These are phyloP conservation scores for Catharus fuscescens DNA, from an alignment of 2,113 vertebrate species.

Conservation along the genomic window DNA sequence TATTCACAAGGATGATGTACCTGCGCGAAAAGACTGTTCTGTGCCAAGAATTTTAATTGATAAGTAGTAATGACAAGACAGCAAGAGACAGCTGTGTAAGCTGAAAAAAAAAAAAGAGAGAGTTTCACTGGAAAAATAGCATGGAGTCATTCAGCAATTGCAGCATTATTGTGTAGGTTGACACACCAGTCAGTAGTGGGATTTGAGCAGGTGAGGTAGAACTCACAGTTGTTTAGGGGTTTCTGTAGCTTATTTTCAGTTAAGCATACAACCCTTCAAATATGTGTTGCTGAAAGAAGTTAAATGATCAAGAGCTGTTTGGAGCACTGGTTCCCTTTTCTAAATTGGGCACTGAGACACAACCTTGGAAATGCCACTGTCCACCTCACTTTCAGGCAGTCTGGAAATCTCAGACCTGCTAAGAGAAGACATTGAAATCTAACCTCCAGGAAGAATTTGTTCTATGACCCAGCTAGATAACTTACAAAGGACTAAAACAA, in stretches of 20 bases:
- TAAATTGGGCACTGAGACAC: neutral
- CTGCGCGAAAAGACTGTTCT: neutral
- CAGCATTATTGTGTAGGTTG: neutral
- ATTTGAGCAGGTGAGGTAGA: neutral
- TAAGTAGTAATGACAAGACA: constrained; percentile 18
- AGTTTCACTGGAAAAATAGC: neutral
- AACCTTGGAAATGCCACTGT: neutral
- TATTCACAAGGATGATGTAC: neutral
- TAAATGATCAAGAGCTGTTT: neutral
- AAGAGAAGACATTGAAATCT: neutral
- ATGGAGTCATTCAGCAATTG: neutral
- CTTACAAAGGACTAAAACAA: neutral
- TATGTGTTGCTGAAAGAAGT: neutral
- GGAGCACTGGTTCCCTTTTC: neutral
- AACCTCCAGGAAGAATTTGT: neutral
- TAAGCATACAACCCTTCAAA: neutral
- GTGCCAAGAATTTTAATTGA: constrained; percentile 42
- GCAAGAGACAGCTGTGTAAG: constrained; percentile 16
- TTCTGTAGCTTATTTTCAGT: neutral
- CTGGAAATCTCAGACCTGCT: neutral
- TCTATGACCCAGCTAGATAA: neutral
- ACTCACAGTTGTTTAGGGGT: neutral
- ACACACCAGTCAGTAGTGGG: neutral
- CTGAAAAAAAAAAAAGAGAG: neutral
- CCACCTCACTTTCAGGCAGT: neutral